Base-by-base conservation (phyloP, 2,888 invertebrate genomes). In the Prosopocoilus inquinatus region DNA sequence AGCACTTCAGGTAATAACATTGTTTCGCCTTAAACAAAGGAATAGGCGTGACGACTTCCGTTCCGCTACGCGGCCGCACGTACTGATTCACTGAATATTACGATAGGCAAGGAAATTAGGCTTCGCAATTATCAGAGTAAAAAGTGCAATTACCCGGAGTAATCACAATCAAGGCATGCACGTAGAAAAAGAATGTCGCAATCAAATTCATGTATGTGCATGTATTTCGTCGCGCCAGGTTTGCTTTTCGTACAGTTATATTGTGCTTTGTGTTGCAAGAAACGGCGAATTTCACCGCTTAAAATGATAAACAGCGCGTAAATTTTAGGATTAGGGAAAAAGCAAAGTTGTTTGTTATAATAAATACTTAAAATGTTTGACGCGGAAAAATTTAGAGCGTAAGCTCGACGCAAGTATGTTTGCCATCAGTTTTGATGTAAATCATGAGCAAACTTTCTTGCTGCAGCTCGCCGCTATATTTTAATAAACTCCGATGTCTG, bases 11-110 rank as follows among this genome's bases (percentile, higher is more conserved):
- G 52, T 57, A 53, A 57, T 61, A 55, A 59, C 58, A 56, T 53
- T 59, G 57, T 59, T 62, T 59, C 55, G 59, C 53, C 50, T 58
- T 59, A 53, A 62, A 62, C 61, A 59, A 62, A 62, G 61, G 59
- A 59, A 56, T 55, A 56, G 59, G 61, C 57, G 61, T 59, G 59
- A 55, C 61, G 46, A 59, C 49, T 32, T 47, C 47, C 48, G 55
- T 59, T 62, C 47, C 61, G 59, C 55, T 53, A 55, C 58, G 56
- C 53, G 41, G 12, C 33, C n/a, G 5, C 47, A 47, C 53, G 47
- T 53, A 53, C 53, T 34, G 50, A 51, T 51, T 51, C 44, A 35
- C 20, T 44, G 44, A 51, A 34, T 44, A 41, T 43, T 51, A 44
- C 34, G 16, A 41, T 41, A 41, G 16, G 12, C 13, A 41, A 9